Evolutionary conservation across 2,113 vertebrate genomes (phyloP), one percentile per base, ranked within the genome.

Genomic region (Tachycineta bicolor): DNA sequence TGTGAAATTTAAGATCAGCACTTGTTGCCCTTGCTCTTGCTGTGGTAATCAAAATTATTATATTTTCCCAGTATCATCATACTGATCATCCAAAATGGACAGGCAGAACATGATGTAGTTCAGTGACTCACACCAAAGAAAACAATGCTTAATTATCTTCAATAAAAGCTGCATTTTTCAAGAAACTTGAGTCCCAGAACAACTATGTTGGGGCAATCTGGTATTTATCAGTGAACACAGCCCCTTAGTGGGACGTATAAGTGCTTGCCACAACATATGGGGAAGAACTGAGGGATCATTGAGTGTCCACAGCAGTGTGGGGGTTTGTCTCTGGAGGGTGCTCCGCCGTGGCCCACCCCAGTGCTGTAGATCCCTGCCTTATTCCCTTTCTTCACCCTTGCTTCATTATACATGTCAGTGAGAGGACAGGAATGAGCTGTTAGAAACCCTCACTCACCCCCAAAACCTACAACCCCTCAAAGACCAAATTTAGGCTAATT

Each of bases 101-200:
- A 93, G 71, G 77, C 92, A 67, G 62, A 58, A 75, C 81, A 73
- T n/a, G 83, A 77, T 79, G 92, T 95, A 93, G 90, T 91, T 92
- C 52, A 55, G 33, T 96, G 96, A 96, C 92, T 97, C 93, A 87
- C 79, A 73, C 91, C 69, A 97, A 97, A 96, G 93, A 95, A 97
- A 98, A 95, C 92, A 97, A 92, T 73, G 59, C 31, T 87, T 97
- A 94, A 97, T 96, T 97, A 87, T 52, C 94, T 76, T 96, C 91
- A 96, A 84, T 77, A 96, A 97, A 96, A 81, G 63, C 80, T 92
- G 58, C 83, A 70, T 97, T 97, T 96, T 94, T 87, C 70, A 53
- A 95, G 89, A 87, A 90, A 96, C 79, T 78, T 43, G 63, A 93
- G 88, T 93, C 85, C 71, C 90, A 69, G 74, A 88, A 63, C 80